Base-by-base conservation (phyloP, 2,113 vertebrate genomes). In the Pandion haliaetus region DNA sequence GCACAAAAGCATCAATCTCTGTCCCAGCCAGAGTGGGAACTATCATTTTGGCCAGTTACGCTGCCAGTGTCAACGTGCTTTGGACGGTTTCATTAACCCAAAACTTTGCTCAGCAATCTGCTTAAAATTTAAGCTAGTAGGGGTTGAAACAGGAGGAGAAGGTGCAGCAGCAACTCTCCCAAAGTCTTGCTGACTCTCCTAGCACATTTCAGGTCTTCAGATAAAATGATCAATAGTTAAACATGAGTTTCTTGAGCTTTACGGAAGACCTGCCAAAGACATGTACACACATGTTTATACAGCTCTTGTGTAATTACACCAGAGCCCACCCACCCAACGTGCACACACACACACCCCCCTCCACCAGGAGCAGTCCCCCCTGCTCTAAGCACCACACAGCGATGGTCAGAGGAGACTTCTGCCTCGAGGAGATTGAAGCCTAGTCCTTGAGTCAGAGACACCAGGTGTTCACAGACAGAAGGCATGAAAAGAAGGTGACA, bases 311-410 rank as follows among this genome's bases (percentile, higher is more conserved):
- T 6, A 7, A 16, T 15, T 40, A 38, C 31, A 47, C 29, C 16
- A 1, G 5, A 50, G 24, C 1, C 17, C 44, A 20, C 28, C 25
- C 31, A 4, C 50, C 24, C 74, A 28, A 14, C 1, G 1, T 14
- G 12, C 31, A 31, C 3, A 1, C 13, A 21, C 14, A 28, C 12
- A 3, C 18, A 0, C 8, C 19, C 25, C n/a, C n/a, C n/a, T n/a
- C n/a, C n/a, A n/a, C n/a, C 42, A 17, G 32, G 9, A 44, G 12
- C 17, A 16, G 40, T 4, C 4, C 2, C 32, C 12, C 7, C 18
- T 49, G 76, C 45, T 58, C 47, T 9, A 19, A 38, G 7, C 31
- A 10, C 32, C 3, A 16, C 38, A 5, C n/a, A 40, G 26, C 1
- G 1, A 5, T 11, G 5, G 28, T 2, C 6, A 2, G 66, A 76